Evolutionary conservation across 2,797 vertebrate genomes (phyloP), one percentile per base, ranked within the genome.

Genomic region (Cyclura pinguis): DNA sequence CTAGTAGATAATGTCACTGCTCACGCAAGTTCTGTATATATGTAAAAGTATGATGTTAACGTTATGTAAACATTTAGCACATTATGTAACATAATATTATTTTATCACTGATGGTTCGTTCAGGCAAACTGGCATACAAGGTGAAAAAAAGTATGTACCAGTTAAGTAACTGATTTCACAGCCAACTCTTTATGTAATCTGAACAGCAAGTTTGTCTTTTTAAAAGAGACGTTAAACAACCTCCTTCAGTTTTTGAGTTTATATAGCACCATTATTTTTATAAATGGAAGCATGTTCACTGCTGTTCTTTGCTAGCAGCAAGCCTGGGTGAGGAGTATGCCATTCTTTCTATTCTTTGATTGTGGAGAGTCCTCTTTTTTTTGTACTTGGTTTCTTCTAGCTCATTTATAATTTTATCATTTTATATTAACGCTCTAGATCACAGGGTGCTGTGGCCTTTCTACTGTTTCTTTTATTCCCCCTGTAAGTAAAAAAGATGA

Each of bases 71-170:
- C 57, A 59, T 62, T 35, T 83, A 64, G 55, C 24, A 20, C 22
- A 64, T 83, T 83, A 83, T 38, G 6, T 64, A 83, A 83, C 35
- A 57, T 80, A 24, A 57, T 32, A 59, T 81, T 80, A 81, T 81
- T 80, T 80, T 80, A 52, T 80, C 24, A 52, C 24, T 10, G 42
- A 27, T 42, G 27, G 29, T 80, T 50, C 32, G 16, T 80, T n/a
- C 52, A 57, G 32, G 6, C 52, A 57, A 81, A 57, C 52, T 81
- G 32, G 32, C 14, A 81, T n/a, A 55, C 6, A 57, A 81, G 55
- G 55, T 80, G 78, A 14, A 24, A 80, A 77, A 80, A 80, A 32
- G 24, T 55, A 32, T 80, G 50, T 81, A 52, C 80, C 80, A 22
- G 52, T 57, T 81, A 57, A 81, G 52, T 59, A 32, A 57, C 52